These are phyloP conservation scores for Equus quagga DNA, from an alignment of 2,113 vertebrate genomes.

Conservation along the genomic window DNA sequence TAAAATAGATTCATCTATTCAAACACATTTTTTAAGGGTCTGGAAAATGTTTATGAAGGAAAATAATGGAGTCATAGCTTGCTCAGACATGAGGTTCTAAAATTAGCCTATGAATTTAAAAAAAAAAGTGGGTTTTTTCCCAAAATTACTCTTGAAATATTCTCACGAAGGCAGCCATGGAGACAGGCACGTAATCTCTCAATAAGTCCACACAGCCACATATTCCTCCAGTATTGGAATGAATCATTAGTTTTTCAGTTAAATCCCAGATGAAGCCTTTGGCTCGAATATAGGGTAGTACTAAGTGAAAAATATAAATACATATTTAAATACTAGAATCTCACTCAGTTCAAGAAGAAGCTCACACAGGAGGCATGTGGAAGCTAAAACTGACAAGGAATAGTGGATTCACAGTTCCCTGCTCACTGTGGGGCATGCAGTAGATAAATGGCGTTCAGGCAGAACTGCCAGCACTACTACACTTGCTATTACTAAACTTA, in stretches of 20 bases:
- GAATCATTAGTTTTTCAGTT: neutral
- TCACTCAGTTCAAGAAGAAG: neutral
- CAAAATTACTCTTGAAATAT: conserved; percentile 16
- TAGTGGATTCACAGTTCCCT: neutral
- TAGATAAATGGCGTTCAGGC: neutral
- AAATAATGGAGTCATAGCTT: conserved; percentile 1
- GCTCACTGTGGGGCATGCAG: neutral
- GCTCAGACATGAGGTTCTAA: neutral
- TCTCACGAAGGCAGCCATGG: neutral
- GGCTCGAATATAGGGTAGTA: neutral
- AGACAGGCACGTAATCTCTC: neutral
- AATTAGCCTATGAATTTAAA: neutral
- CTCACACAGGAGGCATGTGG: neutral
- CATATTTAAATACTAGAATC: neutral
- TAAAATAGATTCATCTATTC: neutral
- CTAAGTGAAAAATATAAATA: neutral
- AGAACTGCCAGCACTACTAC: neutral
- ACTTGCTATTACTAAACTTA: neutral
- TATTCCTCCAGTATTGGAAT: neutral
- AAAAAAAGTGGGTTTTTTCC: neutral
- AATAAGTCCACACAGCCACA: neutral
- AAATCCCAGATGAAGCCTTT: neutral
- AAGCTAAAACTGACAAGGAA: neutral
- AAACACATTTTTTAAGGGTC: neutral
- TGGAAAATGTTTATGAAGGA: conserved; percentile 10